A percentile compares a stretch with the other conserved stretches of the same genome.
These are phyloP conservation scores for Collichthys lucidus DNA, from an alignment of 2,113 vertebrate species.

Conservation along the genomic window DNA sequence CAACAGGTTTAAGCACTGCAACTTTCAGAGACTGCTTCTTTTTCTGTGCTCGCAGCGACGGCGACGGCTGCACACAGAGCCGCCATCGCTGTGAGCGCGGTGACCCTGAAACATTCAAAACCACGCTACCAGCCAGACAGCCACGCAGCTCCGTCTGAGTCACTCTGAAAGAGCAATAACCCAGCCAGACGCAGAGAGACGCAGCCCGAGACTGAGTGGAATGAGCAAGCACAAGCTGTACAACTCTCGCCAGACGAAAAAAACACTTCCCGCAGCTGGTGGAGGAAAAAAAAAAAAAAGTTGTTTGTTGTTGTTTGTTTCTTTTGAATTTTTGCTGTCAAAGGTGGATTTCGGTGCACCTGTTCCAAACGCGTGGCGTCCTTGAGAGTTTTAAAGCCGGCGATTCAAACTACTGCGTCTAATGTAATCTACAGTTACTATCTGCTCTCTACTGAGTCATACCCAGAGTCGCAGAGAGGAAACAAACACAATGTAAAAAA, in stretches of 20 bases:
- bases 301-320: constrained; percentile 48
- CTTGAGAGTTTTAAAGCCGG: constrained; percentile 41
- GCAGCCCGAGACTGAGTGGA: constrained; percentile 57
- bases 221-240: constrained; percentile 51
- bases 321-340: constrained; percentile 26
- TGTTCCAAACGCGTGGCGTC: constrained; percentile 13
- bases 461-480: constrained; percentile 44
- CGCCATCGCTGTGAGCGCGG: constrained; percentile 42
- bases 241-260: constrained; percentile 39
- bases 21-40: constrained; percentile 27
- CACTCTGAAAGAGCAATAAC: constrained; percentile 75
- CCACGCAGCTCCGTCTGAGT: constrained; percentile 69
- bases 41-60: constrained; percentile 13
- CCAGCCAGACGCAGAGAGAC: constrained; percentile 63
- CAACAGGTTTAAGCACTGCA: constrained; percentile 43
- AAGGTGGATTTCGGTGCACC: constrained; percentile 41
- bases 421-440: constrained; percentile 42
- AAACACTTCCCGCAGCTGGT: constrained; percentile 18
- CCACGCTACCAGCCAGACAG: constrained; percentile 72
- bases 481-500: constrained; percentile 29
- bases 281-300: constrained; percentile 31
- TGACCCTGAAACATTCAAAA: constrained; percentile 78
- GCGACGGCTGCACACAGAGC: not conserved
- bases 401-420: constrained; percentile 28
- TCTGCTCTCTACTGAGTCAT: constrained; percentile 43